Conservation (phyloP, 2,888 invertebrate genomes). For the Lycocerus yunnanus region DNA sequence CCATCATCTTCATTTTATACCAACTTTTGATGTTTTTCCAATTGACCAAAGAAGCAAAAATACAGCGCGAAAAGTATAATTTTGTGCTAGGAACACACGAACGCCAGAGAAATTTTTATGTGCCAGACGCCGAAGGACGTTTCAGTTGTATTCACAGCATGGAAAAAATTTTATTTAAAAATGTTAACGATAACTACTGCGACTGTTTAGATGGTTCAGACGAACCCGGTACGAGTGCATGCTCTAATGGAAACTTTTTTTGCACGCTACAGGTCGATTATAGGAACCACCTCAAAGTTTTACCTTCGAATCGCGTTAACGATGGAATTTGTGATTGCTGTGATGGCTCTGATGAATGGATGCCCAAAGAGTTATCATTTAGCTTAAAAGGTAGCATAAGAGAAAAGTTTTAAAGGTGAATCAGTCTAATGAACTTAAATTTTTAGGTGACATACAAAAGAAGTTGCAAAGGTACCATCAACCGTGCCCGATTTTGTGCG, state of each 20-base stretch:
- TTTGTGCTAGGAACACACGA: conserved; percentile 56
- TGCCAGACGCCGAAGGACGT: conserved; percentile 52
- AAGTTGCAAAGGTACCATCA: conserved; percentile 4
- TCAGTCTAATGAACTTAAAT: background rate
- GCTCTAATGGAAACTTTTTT: conserved; percentile 80
- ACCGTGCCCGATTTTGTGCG: conserved; percentile 5
- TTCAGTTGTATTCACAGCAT: conserved; percentile 58
- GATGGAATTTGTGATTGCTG: conserved; percentile 95
- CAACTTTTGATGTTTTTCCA: conserved; percentile 38
- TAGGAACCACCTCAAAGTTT: conserved; percentile 51
- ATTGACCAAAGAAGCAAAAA: conserved; percentile 23
- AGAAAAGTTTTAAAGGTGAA: background rate
- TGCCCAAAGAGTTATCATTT: conserved; percentile 34
- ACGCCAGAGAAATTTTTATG: conserved; percentile 53
- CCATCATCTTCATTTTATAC: conserved; percentile 34
- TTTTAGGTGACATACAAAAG: conserved; percentile 5
- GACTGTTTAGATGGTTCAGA: conserved; percentile 81
- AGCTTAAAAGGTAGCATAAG: conserved; percentile 20
- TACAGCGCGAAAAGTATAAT: conserved; percentile 2
- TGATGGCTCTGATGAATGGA: conserved; percentile 89
- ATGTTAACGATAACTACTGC: conserved; percentile 84
- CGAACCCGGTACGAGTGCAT: conserved; percentile 88
- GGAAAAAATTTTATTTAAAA: conserved; percentile 59
- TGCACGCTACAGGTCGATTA: conserved; percentile 67
- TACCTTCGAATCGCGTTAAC: conserved; percentile 84